Evolutionary conservation across 2,888 invertebrate species (phyloP), one percentile per base, ranked within the genome.

Genomic region (Lepeophtheirus nordmannii): DNA sequence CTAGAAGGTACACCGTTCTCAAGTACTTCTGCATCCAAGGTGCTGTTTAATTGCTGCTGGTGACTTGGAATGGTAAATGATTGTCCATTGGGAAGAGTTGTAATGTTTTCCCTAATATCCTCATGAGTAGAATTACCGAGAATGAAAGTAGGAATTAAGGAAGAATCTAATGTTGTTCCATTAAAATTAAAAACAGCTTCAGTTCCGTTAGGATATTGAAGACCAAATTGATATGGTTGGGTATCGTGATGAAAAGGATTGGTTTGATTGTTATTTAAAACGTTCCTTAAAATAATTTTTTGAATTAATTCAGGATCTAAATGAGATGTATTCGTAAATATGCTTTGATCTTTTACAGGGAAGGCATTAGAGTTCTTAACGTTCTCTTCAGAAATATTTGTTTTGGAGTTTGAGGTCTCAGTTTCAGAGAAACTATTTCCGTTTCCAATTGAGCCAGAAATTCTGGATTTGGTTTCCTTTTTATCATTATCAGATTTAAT

Each of bases 161-260:
- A 14, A 46, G 53, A 46, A 17, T 46, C 53, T 14, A 46, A 17
- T n/a, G 5, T 46, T 5, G 53, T 46, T 46, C 53, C 53, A 46
- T 46, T 46, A 8, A 46, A 46, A 46, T 46, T 46, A 46, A 46
- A 46, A 14, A 46, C 53, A 17, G 53, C 53, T 46, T 46, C 53
- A n/a, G 53, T 46, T 14, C 53, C 53, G 53, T 46, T 46, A 5
- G 53, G 53, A 46, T 46, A 46, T 17, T 46, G 53, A 46, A 46
- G 53, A 14, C 53, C 53, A 46, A 46, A 46, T 46, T 46, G 53
- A 17, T 46, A 46, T 3, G 53, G 53, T 46, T 46, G 53, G 53
- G n/a, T 5, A 17, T 46, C 53, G 2, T 46, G 53, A 46, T 46
- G n/a, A 8, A 46, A 46, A 17, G 53, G 53, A 46, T n/a, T 14